These are phyloP conservation scores for Trichonephila inaurata DNA, from an alignment of 1,140 invertebrate species.

Conservation along the genomic window DNA sequence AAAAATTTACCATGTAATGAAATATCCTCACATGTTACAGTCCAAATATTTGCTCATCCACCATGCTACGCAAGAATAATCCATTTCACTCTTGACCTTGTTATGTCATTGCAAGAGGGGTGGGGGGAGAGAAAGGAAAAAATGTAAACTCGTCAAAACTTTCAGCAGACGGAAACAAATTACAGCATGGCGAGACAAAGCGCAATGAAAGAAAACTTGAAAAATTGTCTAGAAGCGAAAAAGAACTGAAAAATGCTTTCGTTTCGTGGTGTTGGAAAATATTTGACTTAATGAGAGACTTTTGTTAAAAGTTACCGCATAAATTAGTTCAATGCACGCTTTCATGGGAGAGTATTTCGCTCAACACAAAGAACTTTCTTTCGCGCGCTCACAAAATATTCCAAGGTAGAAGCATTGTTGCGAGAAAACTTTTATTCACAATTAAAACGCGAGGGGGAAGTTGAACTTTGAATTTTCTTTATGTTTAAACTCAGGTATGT, in stretches of 20 bases:
- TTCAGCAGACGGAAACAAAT: too few relatives aligned
- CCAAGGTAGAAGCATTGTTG: not conserved
- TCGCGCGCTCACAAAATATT: not conserved
- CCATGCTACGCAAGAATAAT: too few relatives aligned
- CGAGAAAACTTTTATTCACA: not conserved
- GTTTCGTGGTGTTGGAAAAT: not conserved
- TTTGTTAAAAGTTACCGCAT: constrained; percentile 1
- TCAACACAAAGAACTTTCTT: not conserved
- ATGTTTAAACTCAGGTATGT: not conserved
- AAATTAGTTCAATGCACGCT: not conserved
- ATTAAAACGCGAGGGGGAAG: not conserved
- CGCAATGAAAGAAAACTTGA: not conserved
- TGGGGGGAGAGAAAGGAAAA: not conserved
- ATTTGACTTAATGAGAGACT: not conserved
- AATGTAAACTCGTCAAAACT: not conserved
- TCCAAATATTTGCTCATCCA: too few relatives aligned
- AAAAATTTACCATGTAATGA: too few relatives aligned
- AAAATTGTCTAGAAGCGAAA: not conserved
- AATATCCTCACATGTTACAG: too few relatives aligned
- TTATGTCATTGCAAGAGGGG: too few relatives aligned
- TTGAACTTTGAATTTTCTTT: not conserved
- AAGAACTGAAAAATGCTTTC: not conserved
- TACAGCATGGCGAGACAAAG: not conserved
- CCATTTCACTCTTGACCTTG: too few relatives aligned
- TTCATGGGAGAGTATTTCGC: not conserved